Base-by-base conservation (phyloP, 2,113 vertebrate species). In the Equus quagga region DNA sequence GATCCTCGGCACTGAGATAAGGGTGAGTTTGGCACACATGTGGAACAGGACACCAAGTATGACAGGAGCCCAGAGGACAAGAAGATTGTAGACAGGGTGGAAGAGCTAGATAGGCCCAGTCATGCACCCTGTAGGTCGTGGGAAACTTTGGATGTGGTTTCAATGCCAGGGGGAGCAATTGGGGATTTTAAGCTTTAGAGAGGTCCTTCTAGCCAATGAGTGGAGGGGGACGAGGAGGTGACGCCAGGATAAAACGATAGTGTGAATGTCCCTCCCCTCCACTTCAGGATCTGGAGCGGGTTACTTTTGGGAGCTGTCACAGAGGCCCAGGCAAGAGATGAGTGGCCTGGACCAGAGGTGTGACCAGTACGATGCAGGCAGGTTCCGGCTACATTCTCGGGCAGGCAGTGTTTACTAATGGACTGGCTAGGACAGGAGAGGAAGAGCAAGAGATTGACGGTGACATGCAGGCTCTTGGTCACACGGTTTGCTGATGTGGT, bases 211-310 rank as follows among this genome's bases (percentile, higher is more conserved):
- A 7, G 5, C 58, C 21, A 4, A 15, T 72, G 12, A 7, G 12
- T 2, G 4, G 46, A 56, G n/a, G 44, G 36, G 31, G 8, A 46
- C 2, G 4, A 13, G 41, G 33, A 62, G 46, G 76, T n/a, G 86
- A 56, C 44, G 31, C 26, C 62, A 18, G 26, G 60, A 60, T 56
- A 60, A 51, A 6, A 10, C 1, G 6, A 2, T 46, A 44, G 26
- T 44, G 15, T 0, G 0, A 3, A 0, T 28, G 28, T n/a, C 58
- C 28, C n/a, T n/a, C 28, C 12, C 33, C 17, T 33, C 41, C 36
- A 6, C 49, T 21, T 9, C 8, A 26, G 64, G 65, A 2, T n/a
- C 24, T 4, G 84, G 17, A 18, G 17, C 2, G 0, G 8, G 17
- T 49, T 28, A 31, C 15, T 51, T 31, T 15, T 11, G 0, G n/a